phyloP scores from a whole-genome alignment of 2,888 invertebrate species.

The Didymodactylos carnosus region DNA sequence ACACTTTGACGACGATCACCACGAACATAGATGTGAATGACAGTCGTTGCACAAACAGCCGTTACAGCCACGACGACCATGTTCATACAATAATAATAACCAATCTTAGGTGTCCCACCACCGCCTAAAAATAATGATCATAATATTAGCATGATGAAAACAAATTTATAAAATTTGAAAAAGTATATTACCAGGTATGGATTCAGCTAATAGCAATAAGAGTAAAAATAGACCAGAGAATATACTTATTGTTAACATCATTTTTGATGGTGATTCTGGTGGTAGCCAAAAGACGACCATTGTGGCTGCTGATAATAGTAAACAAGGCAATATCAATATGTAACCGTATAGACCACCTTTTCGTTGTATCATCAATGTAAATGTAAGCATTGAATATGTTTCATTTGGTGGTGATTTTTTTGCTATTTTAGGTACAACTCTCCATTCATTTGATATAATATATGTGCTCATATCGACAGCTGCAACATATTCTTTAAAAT shows the following conservation, averaged over 20 bases:
- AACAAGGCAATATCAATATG: conserved; percentile 34
- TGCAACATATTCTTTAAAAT: conserved; percentile 14
- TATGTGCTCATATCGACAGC: conserved; percentile 22
- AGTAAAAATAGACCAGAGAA: conserved; percentile 34
- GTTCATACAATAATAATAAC: conserved; percentile 12
- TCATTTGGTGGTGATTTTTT: background rate
- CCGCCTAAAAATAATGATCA: background rate
- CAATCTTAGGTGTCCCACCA: background rate
- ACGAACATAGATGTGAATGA: conserved; percentile 12
- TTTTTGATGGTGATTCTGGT: conserved; percentile 35
- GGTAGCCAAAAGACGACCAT: conserved; percentile 36
- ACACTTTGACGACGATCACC: conserved; percentile 2
- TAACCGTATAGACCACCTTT: conserved; percentile 28
- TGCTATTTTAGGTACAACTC: conserved; percentile 18
- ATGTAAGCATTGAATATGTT: conserved; percentile 7
- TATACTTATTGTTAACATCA: conserved; percentile 33
- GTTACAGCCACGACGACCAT: conserved; percentile 13
- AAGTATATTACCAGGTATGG: conserved; percentile 28
- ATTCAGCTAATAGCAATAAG: conserved; percentile 30
- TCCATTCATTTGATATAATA: conserved; percentile 32
- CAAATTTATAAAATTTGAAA: no score
- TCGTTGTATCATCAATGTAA: conserved; percentile 7
- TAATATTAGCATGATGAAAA: no score
- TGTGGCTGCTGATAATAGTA: conserved; percentile 32
- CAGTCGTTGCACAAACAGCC: conserved; percentile 7